Evolutionary conservation across 2,113 vertebrate species (phyloP).

Genomic region (Pterocles gutturalis): DNA sequence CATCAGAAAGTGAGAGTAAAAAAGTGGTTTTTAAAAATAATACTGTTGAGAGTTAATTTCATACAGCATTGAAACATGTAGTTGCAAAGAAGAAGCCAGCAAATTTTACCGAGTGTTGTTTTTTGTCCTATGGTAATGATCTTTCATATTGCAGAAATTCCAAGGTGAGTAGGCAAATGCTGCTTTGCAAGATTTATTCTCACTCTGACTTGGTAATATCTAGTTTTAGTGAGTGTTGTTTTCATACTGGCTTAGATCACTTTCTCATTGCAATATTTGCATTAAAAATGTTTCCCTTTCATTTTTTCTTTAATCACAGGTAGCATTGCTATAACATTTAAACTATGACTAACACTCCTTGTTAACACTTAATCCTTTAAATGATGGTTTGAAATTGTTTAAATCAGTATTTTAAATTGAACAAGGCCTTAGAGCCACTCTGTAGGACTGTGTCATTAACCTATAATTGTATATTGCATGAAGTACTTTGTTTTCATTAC

Average conservation of each 20-base stretch:
- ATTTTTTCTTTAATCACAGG: conserved; percentile 24
- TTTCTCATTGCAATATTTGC: neutral
- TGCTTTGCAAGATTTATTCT: neutral
- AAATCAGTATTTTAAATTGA: conserved; percentile 71
- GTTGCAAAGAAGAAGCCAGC: neutral
- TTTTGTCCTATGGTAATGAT: neutral
- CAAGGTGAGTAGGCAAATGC: neutral
- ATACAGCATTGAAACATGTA: neutral
- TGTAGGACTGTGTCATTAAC: conserved; percentile 68
- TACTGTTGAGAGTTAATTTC: neutral
- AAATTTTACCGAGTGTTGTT: neutral
- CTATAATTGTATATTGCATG: conserved; percentile 68
- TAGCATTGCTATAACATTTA: conserved; percentile 36
- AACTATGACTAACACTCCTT: conserved; percentile 46
- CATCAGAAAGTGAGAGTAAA: neutral
- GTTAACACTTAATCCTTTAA: conserved; percentile 71
- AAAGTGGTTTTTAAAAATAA: neutral
- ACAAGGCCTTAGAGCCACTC: conserved; percentile 64
- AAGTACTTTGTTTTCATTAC: conserved; percentile 78
- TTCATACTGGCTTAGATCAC: neutral
- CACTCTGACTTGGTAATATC: neutral
- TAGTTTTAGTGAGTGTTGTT: neutral
- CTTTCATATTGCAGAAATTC: neutral
- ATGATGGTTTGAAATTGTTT: conserved; percentile 69
- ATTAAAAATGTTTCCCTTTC: neutral